Evolutionary conservation across 2,797 vertebrate genomes (phyloP).

Genomic region (Phyllotis vaccarum): DNA sequence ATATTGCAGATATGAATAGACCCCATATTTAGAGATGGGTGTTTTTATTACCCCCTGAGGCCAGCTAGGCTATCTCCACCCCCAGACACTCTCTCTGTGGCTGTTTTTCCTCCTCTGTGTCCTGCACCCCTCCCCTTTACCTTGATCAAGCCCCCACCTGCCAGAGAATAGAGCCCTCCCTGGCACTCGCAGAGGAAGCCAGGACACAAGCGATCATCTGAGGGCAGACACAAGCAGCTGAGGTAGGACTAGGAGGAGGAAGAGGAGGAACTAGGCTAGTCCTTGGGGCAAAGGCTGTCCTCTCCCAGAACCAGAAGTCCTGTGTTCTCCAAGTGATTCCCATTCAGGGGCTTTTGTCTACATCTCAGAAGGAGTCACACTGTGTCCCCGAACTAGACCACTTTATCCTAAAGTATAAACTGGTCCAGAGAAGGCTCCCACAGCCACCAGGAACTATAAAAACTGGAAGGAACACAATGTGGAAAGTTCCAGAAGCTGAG

Average conservation of each 20-base stretch:
- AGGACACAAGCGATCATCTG: neutral
- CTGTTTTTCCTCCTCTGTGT: neutral
- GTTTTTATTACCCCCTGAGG: neutral
- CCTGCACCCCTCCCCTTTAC: neutral
- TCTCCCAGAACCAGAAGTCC: neutral
- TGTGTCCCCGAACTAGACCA: neutral
- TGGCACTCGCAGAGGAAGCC: neutral
- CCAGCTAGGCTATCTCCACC: neutral
- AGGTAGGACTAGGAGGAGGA: neutral
- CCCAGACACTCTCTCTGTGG: accelerated
- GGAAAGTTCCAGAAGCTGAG: neutral
- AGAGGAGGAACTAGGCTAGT: neutral
- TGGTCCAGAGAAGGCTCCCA: neutral
- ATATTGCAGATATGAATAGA: neutral
- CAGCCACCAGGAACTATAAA: neutral
- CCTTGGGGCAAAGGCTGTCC: neutral
- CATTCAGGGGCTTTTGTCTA: neutral
- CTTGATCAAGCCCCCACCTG: neutral
- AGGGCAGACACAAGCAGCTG: neutral
- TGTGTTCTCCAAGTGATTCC: neutral
- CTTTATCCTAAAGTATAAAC: neutral
- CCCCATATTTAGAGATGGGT: neutral
- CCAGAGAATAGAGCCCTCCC: neutral
- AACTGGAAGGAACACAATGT: accelerated
- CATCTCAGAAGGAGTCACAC: neutral